Evolutionary conservation across 2,113 vertebrate species (phyloP).

Genomic region (Hydrolagus affinis): DNA sequence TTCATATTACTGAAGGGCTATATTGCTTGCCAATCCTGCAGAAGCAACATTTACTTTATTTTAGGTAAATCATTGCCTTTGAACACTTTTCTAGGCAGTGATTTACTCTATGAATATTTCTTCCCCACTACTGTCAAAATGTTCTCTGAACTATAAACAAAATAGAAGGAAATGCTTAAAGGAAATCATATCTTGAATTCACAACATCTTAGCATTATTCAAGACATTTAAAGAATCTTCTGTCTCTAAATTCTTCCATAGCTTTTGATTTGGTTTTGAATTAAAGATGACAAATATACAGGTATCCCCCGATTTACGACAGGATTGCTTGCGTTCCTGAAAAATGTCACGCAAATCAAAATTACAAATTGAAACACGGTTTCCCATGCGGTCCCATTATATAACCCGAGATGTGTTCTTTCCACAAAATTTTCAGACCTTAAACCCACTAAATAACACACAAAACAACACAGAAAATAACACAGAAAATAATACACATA

Average conservation of each 20-base stretch:
- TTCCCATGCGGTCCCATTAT: too few species aligned
- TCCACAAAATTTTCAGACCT: too few species aligned
- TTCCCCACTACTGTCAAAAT: background rate
- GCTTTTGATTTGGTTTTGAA: background rate
- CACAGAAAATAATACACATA: too few species aligned
- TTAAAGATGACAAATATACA: too few species aligned
- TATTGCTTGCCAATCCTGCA: background rate
- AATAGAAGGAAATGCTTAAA: background rate
- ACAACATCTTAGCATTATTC: background rate
- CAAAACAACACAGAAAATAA: too few species aligned
- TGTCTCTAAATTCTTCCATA: conserved; percentile 1
- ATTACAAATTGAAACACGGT: too few species aligned
- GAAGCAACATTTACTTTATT: background rate
- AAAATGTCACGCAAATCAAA: too few species aligned
- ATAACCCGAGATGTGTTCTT: too few species aligned
- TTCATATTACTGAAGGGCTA: background rate
- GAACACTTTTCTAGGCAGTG: background rate
- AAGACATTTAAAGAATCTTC: background rate
- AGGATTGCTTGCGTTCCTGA: too few species aligned
- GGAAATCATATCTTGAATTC: background rate
- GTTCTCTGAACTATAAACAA: background rate
- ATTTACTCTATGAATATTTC: background rate
- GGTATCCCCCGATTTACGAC: too few species aligned
- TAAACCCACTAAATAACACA: too few species aligned
- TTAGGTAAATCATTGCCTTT: background rate